A percentile compares a stretch with the other conserved stretches of the same genome.
Evolutionary conservation across 1,140 invertebrate species (phyloP).

Genomic region (Nymphalis io): DNA sequence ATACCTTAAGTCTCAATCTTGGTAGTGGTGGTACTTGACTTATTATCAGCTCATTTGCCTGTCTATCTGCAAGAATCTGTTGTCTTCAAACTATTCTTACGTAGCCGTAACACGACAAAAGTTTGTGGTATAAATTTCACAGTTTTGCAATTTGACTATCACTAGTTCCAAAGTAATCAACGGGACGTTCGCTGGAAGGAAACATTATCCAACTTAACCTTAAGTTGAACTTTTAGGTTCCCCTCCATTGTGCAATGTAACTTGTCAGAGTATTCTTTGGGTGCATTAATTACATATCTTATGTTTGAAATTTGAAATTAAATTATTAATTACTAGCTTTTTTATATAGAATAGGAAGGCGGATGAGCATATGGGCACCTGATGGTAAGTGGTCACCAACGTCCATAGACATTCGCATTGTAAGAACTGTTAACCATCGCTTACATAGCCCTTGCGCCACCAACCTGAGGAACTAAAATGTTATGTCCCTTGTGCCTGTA

Average conservation of each 20-base stretch:
- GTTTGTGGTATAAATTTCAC: slow-evolving; percentile 36
- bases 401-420: too few relatives aligned
- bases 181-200: slow-evolving; percentile 39
- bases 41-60: neutral
- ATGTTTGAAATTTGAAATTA: neutral
- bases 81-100: neutral
- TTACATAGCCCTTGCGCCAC: too few relatives aligned
- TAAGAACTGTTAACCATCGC: too few relatives aligned
- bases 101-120: neutral
- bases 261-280: slow-evolving; percentile 16
- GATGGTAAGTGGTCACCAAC: too few relatives aligned
- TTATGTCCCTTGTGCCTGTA: too few relatives aligned
- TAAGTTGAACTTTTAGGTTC: slow-evolving; percentile 33
- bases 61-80: too few relatives aligned
- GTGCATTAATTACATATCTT: slow-evolving; percentile 11
- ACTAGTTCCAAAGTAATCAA: slow-evolving; percentile 51
- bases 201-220: slow-evolving; percentile 37
- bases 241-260: slow-evolving; percentile 21
- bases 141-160: slow-evolving; percentile 35
- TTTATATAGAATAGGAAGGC: too few relatives aligned
- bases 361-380: too few relatives aligned
- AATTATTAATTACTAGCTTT: neutral
- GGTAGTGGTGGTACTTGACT: too few relatives aligned
- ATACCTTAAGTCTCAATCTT: too few relatives aligned
- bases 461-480: too few relatives aligned